Evolutionary conservation across 1,140 invertebrate genomes (phyloP), one percentile per base, ranked within the genome.

Genomic region (Bombus waltoni): DNA sequence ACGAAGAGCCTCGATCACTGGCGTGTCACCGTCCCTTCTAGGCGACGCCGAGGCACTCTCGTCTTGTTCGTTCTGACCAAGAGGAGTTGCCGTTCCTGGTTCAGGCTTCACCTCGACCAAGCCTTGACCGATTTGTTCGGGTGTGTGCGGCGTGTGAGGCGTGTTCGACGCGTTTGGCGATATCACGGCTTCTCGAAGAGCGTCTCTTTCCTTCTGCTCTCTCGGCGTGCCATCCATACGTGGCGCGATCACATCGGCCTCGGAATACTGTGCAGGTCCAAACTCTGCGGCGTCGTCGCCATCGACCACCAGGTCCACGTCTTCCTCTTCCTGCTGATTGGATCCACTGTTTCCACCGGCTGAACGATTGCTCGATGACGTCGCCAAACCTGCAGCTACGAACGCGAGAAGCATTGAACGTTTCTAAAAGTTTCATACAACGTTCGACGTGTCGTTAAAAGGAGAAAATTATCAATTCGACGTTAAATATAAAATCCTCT

Each of bases 191-290:
- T 96, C 96, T 59, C 96, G 93, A 9, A 97, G 94, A 1, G 96
- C 96, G 70, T 96, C 94, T 35, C 96, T 95, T 81, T 96, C 96
- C 78, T 96, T 96, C 62, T 96, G 96, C 81, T 97, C 96, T 40
- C 94, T 92, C 0, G 94, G 95, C 32, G 95, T 93, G 4, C 96
- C 96, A 79, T 96, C 96, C 32, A 95, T 94, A 38, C 96, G 94
- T 28, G 96, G 95, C 65, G 96, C 91, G 44, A 97, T 96, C 28
- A 98, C 97, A 95, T 98, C 97, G 1, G 96, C 96, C 86, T 98
- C 97, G 40, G 97, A 97, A 92, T 98, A 99, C 94, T 99, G 98
- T 22, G 97, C 95, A 13, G 97, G 97, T 2, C 98, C 98, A 92
- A 98, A 99, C 57, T 97, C 96, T 47, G 97, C 96, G 0, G 96